Evolutionary conservation across 2,888 invertebrate genomes (phyloP).

Genomic region (Julus scandinavius): DNA sequence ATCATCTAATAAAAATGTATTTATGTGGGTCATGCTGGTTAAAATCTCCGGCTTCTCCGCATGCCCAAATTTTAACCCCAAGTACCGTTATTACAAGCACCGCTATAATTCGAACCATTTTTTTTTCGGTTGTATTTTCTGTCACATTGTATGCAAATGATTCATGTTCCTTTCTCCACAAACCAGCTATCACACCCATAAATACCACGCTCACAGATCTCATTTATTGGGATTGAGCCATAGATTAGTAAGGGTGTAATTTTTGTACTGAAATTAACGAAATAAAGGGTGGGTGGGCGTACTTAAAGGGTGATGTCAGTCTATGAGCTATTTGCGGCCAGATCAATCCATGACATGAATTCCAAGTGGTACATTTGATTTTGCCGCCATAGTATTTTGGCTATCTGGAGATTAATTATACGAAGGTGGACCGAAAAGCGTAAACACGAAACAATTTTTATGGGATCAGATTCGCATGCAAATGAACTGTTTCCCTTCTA

Average conservation of each 20-base stretch:
- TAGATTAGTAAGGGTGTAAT: background rate
- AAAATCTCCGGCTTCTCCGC: conserved; percentile 3
- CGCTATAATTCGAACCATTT: background rate
- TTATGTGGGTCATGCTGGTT: conserved; percentile 24
- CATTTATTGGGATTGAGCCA: background rate
- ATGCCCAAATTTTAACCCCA: conserved; percentile 6
- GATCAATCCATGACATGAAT: background rate
- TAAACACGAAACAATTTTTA: conserved; percentile 31
- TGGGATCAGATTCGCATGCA: conserved; percentile 30
- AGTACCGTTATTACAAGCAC: conserved; percentile 34
- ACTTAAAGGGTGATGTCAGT: background rate
- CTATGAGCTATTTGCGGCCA: background rate
- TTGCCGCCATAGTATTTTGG: background rate
- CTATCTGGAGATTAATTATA: background rate
- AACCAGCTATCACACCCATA: background rate
- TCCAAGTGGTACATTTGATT: background rate
- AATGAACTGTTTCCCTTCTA: background rate
- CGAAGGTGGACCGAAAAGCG: background rate
- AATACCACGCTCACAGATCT: conserved; percentile 7
- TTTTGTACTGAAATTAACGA: background rate
- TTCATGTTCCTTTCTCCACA: background rate
- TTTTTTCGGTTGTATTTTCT: background rate
- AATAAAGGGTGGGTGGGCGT: background rate
- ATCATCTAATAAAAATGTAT: conserved; percentile 35
- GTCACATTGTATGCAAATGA: background rate